Percentiles rank a stretch among this genome's conserved stretches.
Evolutionary conservation across 1,140 invertebrate genomes (phyloP).

Genomic region (Procambarus virginalis): DNA sequence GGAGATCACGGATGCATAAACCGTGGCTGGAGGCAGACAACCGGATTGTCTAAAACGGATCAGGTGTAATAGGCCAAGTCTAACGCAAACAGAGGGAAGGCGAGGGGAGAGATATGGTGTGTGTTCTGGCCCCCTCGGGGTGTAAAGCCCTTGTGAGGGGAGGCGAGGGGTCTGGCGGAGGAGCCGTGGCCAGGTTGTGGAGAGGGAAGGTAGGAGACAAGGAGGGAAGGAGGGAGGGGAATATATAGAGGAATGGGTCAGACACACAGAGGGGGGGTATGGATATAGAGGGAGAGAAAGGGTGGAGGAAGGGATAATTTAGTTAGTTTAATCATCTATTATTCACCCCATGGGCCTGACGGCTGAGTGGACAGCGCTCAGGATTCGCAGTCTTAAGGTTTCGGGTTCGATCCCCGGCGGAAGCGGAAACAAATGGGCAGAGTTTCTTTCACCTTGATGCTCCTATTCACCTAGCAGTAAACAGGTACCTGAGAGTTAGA

Average conservation of each 20-base stretch:
- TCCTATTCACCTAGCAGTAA: too few relatives aligned
- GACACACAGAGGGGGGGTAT: too few relatives aligned
- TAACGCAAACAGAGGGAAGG: conserved; percentile 35
- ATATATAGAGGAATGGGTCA: neutral
- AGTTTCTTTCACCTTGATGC: too few relatives aligned
- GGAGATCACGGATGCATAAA: neutral
- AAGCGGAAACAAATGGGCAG: too few relatives aligned
- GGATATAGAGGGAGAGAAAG: neutral
- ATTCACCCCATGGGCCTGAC: too few relatives aligned
- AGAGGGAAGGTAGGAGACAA: neutral
- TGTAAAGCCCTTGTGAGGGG: conserved; percentile 13
- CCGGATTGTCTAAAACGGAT: conserved; percentile 54
- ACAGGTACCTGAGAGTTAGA: too few relatives aligned
- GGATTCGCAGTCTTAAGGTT: too few relatives aligned
- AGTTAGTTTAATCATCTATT: too few relatives aligned
- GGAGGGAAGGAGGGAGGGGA: conserved; percentile 6
- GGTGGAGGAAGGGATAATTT: neutral
- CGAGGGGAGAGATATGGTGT: neutral
- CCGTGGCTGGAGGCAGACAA: neutral
- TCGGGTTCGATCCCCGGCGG: too few relatives aligned
- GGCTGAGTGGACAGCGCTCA: too few relatives aligned
- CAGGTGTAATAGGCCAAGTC: conserved; percentile 54
- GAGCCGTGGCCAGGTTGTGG: neutral
- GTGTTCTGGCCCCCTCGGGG: neutral
- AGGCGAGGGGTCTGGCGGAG: neutral